A percentile compares a stretch with the other conserved stretches of the same genome.
Evolutionary conservation across 2,888 invertebrate genomes (phyloP).

Genomic region (Orchesella flavescens): DNA sequence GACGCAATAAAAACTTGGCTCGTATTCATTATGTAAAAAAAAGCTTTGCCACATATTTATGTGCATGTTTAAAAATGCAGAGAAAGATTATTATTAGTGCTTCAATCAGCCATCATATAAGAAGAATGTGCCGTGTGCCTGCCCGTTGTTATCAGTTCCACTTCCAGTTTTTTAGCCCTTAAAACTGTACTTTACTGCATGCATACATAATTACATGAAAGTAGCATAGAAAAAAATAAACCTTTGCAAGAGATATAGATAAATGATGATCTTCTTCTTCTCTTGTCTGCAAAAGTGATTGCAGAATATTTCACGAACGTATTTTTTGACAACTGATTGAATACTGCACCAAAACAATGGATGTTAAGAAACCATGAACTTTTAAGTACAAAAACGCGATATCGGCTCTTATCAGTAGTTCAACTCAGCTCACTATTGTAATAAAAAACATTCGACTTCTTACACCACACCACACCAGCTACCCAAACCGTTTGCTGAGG

Average conservation of each 20-base stretch:
- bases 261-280: background rate
- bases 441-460: background rate
- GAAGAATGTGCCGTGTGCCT: background rate
- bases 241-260: background rate
- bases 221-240: background rate
- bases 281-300: background rate
- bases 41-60: no score
- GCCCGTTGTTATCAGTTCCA: no score
- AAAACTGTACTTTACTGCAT: background rate
- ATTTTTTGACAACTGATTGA: slow-evolving; percentile 45
- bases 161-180: background rate
- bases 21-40: background rate
- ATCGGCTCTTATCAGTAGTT: background rate
- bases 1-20: background rate
- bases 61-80: background rate
- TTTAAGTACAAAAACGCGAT: slow-evolving; percentile 5
- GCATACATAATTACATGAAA: background rate
- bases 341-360: slow-evolving; percentile 39
- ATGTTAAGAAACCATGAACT: slow-evolving; percentile 32
- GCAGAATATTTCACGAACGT: slow-evolving; percentile 11
- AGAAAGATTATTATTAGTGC: background rate
- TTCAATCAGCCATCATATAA: background rate
- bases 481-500: background rate
- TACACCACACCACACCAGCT: background rate
- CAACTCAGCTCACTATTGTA: background rate